phyloP scores from a whole-genome alignment of 2,113 vertebrate species.

The Raphicerus campestris region DNA sequence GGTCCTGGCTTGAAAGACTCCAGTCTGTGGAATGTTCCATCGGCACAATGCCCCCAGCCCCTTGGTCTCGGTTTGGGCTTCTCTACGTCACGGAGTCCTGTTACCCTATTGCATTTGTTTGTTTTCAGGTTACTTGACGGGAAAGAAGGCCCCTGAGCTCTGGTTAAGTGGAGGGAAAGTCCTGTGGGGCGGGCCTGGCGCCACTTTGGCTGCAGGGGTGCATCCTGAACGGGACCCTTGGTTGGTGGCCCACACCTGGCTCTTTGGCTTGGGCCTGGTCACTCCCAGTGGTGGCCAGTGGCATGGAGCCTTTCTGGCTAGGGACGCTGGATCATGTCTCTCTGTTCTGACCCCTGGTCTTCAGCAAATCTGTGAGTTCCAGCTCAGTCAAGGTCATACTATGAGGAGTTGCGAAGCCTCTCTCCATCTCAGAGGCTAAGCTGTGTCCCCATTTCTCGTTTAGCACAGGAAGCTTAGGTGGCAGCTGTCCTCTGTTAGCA shows the following conservation, averaged over 20 bases:
- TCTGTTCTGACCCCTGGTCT: not conserved
- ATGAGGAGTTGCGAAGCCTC: not conserved
- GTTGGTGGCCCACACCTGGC: too few species aligned
- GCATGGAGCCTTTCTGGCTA: not conserved
- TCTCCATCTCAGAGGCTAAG: not conserved
- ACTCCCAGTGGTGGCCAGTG: not conserved
- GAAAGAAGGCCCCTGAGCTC: not conserved
- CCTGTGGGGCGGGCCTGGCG: not conserved
- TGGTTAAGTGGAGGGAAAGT: not conserved
- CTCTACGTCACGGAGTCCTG: not conserved
- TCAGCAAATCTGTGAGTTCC: not conserved
- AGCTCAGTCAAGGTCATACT: not conserved
- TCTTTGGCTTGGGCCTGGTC: not conserved
- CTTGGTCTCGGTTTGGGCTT: not conserved
- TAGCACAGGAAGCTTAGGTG: not conserved
- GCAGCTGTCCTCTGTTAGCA: not conserved
- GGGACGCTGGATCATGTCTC: not conserved
- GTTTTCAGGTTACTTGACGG: not conserved
- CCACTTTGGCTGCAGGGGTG: rapidly evolving
- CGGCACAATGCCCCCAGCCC: not conserved
- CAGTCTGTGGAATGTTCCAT: not conserved
- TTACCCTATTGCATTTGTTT: not conserved
- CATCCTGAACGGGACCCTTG: too few species aligned
- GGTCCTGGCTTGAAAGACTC: not conserved
- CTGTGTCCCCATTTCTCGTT: not conserved